phyloP scores from a whole-genome alignment of 2,888 invertebrate species.

The Thumatha senex region DNA sequence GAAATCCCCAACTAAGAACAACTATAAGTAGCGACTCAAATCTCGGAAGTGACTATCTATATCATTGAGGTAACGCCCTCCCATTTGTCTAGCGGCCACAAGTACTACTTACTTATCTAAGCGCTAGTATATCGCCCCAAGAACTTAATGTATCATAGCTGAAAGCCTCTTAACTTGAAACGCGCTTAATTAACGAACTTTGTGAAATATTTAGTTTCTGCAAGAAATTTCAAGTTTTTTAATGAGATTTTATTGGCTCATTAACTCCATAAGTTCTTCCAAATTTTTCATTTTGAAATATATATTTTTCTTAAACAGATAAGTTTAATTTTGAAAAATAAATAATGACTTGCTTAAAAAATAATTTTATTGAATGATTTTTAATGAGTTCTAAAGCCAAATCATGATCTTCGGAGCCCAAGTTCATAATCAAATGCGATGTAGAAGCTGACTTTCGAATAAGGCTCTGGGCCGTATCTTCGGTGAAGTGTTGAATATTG shows the following conservation, averaged over 20 bases:
- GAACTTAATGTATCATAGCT: slow-evolving; percentile 27
- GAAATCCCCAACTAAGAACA: background rate
- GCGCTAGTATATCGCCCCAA: slow-evolving; percentile 22
- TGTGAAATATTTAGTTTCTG: slow-evolving; percentile 16
- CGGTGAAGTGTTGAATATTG: too few relatives aligned
- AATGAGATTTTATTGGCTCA: slow-evolving; percentile 7
- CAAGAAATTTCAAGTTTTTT: slow-evolving; percentile 15
- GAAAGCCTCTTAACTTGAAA: slow-evolving; percentile 28
- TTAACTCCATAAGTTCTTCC: background rate
- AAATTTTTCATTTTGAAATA: too few relatives aligned
- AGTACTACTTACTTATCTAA: slow-evolving; percentile 16
- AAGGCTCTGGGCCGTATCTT: too few relatives aligned
- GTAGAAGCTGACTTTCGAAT: too few relatives aligned
- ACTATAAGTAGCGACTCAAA: slow-evolving; percentile 4
- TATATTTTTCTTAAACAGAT: background rate
- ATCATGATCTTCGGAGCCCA: too few relatives aligned
- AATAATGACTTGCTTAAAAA: too few relatives aligned
- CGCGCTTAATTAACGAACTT: slow-evolving; percentile 26
- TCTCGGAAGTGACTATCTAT: slow-evolving; percentile 1
- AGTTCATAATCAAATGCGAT: too few relatives aligned
- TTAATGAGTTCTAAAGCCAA: too few relatives aligned
- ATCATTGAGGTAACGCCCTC: slow-evolving; percentile 11
- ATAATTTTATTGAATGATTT: too few relatives aligned
- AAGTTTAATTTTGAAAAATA: too few relatives aligned
- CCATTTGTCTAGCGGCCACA: slow-evolving; percentile 16